A percentile compares a stretch with the other conserved stretches of the same genome.
Conservation (phyloP, 2,888 invertebrate genomes). For the Ochropleura plecta region DNA sequence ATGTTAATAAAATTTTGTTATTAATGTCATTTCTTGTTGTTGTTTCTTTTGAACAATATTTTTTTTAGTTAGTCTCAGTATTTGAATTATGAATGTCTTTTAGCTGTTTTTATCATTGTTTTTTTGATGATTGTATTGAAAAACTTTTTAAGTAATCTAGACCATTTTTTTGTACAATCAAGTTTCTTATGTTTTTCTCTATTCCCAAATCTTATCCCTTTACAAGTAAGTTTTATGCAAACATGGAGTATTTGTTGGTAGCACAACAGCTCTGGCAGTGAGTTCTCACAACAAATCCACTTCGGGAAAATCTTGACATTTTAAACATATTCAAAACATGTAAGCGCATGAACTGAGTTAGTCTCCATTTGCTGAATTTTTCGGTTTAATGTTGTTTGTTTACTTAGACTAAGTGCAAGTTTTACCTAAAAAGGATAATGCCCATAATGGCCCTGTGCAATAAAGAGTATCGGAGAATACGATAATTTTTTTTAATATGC, state of each 20-base stretch:
- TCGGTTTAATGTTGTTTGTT: neutral
- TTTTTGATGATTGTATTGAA: neutral
- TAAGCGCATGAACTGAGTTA: slow-evolving; percentile 21
- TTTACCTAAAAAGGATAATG: neutral
- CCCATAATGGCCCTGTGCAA: too few relatives aligned
- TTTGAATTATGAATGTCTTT: slow-evolving; percentile 6
- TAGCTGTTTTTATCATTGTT: neutral
- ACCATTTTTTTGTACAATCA: neutral
- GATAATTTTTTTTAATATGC: too few relatives aligned
- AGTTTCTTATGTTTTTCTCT: neutral
- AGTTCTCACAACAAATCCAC: slow-evolving; percentile 40
- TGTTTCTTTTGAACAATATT: neutral
- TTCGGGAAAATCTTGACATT: slow-evolving; percentile 28
- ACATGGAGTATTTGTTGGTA: slow-evolving; percentile 21
- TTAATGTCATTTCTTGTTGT: slow-evolving; percentile 3
- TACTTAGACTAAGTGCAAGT: neutral
- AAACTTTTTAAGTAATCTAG: neutral
- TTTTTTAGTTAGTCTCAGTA: neutral
- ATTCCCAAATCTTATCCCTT: neutral
- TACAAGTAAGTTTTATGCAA: slow-evolving; percentile 6
- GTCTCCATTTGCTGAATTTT: neutral
- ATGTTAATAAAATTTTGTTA: slow-evolving; percentile 8
- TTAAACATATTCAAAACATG: slow-evolving; percentile 35
- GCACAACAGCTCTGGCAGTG: neutral
- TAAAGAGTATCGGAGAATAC: too few relatives aligned